Base-by-base conservation (phyloP, 2,888 invertebrate genomes). In the Argynnis bischoffii region DNA sequence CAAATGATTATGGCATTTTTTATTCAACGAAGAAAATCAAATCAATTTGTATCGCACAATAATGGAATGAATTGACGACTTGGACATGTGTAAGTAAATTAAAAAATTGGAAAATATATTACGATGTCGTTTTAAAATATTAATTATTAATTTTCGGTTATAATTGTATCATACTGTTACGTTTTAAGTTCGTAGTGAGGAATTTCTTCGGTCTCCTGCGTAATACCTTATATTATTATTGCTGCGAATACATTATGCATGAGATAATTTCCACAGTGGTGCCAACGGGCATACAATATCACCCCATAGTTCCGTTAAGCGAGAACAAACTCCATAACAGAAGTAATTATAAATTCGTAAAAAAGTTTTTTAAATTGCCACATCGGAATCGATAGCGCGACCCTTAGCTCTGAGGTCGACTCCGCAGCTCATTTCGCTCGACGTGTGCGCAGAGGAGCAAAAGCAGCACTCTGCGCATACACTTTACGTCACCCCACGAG, bases 401-500 rank as follows among this genome's bases (percentile, higher is more conserved):
- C 74, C 74, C 76, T 76, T 76, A 77, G 79, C 82, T 80, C 79
- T 80, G 81, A 75, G 75, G 59, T 69, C 66, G 73, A 76, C 71
- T 74, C 77, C 63, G 77, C 74, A 71, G 72, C 74, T 47, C 69
- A 41, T 55, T 63, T 69, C 76, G 80, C 85, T 84, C 77, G 81
- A 79, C 81, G 81, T 83, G 76, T 87, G 88, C 87, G 87, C 88
- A 84, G 72, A 78, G 76, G 69, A 74, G 60, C 69, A 72, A 80
- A 80, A 80, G 72, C 66, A 56, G 71, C 73, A 68, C 76, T 77
- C 75, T 79, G 86, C 87, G 87, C 87, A 86, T 77, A 79, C 81
- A 69, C 73, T 72, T 66, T 74, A 67, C 76, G 64, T 79, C 75
- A 81, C 85, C 83, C 84, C 79, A 79, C 75, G 76, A 76, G 72